Evolutionary conservation across 2,113 vertebrate genomes (phyloP), one percentile per base, ranked within the genome.

Genomic region (Numida meleagris): DNA sequence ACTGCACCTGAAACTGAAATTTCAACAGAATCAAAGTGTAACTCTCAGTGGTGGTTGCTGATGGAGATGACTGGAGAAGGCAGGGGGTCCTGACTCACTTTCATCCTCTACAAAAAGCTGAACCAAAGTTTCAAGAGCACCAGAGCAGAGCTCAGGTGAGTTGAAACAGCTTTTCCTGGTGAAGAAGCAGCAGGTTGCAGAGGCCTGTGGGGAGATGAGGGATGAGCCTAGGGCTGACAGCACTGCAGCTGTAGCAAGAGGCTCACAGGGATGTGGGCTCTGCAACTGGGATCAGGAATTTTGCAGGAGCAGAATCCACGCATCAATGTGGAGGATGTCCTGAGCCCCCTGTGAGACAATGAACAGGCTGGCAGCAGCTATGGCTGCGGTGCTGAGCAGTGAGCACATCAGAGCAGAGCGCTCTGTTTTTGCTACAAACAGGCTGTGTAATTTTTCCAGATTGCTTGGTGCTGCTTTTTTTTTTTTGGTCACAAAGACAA

Each of bases 271-370:
- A n/a, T 36, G 10, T 46, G 57, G 29, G 17, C 16, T 90, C 46
- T 46, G 20, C 13, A 89, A 46, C 38, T 59, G 42, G 53, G 65
- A 51, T 50, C 45, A 58, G 38, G 50, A 66, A 13, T n/a, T 85
- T 86, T 18, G 33, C 4, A 24, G 50, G 50, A 82, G 23, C 19
- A 36, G 17, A 91, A 42, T 25, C 71, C 63, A 24, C 14, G 8
- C 68, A 38, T 7, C 0, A 1, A 51, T 36, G 23, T 0, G 4
- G 58, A 51, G 38, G 62, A 45, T 62, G 13, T 15, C 9, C 51
- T 27, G 53, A 29, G 23, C 36, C 31, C 23, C 65, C 67, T 67
- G 27, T 0, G 5, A 80, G 46, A 45, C 19, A 66, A 31, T 0
- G 2, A 68, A 23, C 9, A 65, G 33, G 23, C 63, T 34, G 48